A percentile compares a stretch with the other conserved stretches of the same genome.
Evolutionary conservation across 2,888 invertebrate genomes (phyloP).

Genomic region (Peribatodes rhomboidaria): DNA sequence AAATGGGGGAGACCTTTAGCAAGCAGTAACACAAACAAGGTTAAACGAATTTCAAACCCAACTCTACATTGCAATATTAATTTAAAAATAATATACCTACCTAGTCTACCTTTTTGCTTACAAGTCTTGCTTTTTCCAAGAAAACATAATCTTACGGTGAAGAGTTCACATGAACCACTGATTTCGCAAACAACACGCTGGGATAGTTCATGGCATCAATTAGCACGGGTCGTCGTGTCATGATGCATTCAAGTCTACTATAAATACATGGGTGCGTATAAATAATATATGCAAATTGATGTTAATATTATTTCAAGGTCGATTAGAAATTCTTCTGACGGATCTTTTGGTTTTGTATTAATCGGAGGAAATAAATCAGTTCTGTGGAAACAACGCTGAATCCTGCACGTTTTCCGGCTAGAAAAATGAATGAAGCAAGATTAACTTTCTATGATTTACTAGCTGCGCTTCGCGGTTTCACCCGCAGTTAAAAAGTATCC

Average conservation of each 20-base stretch:
- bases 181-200: constrained; percentile 36
- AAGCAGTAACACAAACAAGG: too few species aligned
- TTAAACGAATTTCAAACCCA: too few species aligned
- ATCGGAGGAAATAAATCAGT: not conserved
- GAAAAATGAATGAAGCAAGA: too few species aligned
- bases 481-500: too few species aligned
- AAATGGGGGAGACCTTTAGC: too few species aligned
- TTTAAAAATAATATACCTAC: too few species aligned
- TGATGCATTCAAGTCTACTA: constrained; percentile 25
- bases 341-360: constrained; percentile 3
- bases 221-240: constrained; percentile 33
- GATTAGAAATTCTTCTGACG: constrained; percentile 30
- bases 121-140: not conserved
- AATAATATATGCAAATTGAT: constrained; percentile 35
- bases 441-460: too few species aligned
- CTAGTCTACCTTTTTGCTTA: too few species aligned
- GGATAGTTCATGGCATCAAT: constrained; percentile 27
- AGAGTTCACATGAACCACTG: not conserved
- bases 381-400: not conserved
- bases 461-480: too few species aligned
- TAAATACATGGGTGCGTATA: constrained; percentile 8
- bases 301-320: constrained; percentile 36
- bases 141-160: not conserved
- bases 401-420: too few species aligned
- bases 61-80: too few species aligned